These are phyloP conservation scores for Alsophila aescularia DNA, from an alignment of 2,888 invertebrate genomes.

Conservation along the genomic window DNA sequence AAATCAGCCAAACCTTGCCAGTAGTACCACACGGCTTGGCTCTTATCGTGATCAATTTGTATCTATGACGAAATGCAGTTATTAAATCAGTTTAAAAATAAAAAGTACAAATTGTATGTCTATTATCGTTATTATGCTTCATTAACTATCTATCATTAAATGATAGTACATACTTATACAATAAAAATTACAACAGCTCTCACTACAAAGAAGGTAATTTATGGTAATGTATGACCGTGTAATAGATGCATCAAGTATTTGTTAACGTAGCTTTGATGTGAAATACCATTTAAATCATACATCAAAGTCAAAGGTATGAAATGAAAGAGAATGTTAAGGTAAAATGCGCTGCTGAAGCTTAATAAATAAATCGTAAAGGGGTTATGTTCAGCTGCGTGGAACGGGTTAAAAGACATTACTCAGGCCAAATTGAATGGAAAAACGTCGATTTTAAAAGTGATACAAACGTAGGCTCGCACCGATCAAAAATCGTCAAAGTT, in stretches of 20 bases:
- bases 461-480: slow-evolving; percentile 44
- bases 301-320: slow-evolving; percentile 36
- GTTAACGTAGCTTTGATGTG: slow-evolving; percentile 14
- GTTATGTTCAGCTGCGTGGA: slow-evolving; percentile 55
- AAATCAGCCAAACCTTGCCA: slow-evolving; percentile 49
- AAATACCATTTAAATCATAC: slow-evolving; percentile 29
- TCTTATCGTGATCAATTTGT: slow-evolving; percentile 61
- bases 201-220: slow-evolving; percentile 25
- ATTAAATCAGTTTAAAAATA: slow-evolving; percentile 24
- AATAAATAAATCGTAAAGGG: slow-evolving; percentile 61
- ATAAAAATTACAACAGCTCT: slow-evolving; percentile 19
- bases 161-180: slow-evolving; percentile 22
- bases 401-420: slow-evolving; percentile 64
- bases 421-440: slow-evolving; percentile 47
- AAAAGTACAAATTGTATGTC: slow-evolving; percentile 19
- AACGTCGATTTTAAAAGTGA: slow-evolving; percentile 46
- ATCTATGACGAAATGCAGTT: slow-evolving; percentile 59
- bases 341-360: slow-evolving; percentile 45
- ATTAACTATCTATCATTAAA: slow-evolving; percentile 28
- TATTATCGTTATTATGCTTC: slow-evolving; percentile 29
- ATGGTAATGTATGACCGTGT: slow-evolving; percentile 13
- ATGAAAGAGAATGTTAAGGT: slow-evolving; percentile 37
- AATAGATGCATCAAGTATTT: not conserved
- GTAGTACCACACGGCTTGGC: slow-evolving; percentile 47
- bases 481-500: slow-evolving; percentile 16